A percentile compares a stretch with the other conserved stretches of the same genome.
Evolutionary conservation across 2,888 invertebrate genomes (phyloP).

Genomic region (Capitulum mitella): DNA sequence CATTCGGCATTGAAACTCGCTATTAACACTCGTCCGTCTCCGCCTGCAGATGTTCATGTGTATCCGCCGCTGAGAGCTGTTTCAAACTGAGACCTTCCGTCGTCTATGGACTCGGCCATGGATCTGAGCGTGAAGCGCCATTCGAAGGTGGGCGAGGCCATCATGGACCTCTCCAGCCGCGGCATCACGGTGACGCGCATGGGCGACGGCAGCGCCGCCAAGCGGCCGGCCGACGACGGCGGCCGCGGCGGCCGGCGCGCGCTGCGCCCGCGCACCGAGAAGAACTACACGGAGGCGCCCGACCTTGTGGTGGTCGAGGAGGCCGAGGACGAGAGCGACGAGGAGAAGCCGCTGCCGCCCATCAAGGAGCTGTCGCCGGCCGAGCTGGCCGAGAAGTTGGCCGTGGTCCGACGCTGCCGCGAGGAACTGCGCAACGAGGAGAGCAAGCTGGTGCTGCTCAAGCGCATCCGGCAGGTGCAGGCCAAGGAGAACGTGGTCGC

Average conservation of each 20-base stretch:
- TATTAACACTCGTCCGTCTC: too few relatives aligned
- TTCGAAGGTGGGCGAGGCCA: constrained; percentile 29
- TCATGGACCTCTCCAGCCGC: constrained; percentile 22
- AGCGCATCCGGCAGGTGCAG: constrained; percentile 89
- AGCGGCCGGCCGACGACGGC: not conserved
- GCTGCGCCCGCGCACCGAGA: constrained; percentile 71
- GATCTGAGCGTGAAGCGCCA: constrained; percentile 25
- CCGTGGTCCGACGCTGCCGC: constrained; percentile 65
- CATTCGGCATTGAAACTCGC: too few relatives aligned
- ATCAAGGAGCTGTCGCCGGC: constrained; percentile 59
- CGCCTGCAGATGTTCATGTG: too few relatives aligned
- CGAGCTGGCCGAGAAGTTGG: constrained; percentile 69
- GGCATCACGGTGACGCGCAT: constrained; percentile 24
- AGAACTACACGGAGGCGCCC: constrained; percentile 74
- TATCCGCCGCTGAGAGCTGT: too few relatives aligned
- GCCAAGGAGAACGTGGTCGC: constrained; percentile 37
- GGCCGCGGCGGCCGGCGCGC: constrained; percentile 51
- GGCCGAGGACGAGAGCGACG: constrained; percentile 9
- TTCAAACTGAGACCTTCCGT: too few relatives aligned
- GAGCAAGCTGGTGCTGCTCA: constrained; percentile 86
- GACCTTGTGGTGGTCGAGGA: constrained; percentile 47
- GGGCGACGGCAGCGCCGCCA: not conserved
- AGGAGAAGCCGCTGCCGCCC: constrained; percentile 32
- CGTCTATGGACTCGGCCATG: too few relatives aligned
- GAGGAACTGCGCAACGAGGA: constrained; percentile 92